Evolutionary conservation across 64 coral and sea anemone genomes (phyloP).

Genomic region (Trachythela sp.): DNA sequence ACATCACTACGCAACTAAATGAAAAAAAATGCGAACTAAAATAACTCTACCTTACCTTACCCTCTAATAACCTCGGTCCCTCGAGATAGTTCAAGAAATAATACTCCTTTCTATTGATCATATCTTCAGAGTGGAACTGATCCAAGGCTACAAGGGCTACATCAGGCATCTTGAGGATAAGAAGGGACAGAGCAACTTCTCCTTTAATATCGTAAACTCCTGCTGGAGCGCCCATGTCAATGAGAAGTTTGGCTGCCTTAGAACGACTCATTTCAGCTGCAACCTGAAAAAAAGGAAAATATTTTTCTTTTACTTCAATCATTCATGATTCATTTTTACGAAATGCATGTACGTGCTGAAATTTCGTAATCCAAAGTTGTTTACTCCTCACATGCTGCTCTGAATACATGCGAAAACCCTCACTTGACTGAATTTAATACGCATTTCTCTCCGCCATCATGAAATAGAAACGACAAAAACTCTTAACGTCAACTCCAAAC

Average conservation of each 20-base stretch:
- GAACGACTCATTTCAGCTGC: constrained; percentile 88
- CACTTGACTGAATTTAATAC: too few relatives aligned
- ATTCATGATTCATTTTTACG: too few relatives aligned
- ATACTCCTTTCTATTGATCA: constrained; percentile 82
- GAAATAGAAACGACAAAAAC: too few relatives aligned
- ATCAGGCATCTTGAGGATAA: constrained; percentile 89
- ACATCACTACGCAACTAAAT: too few relatives aligned
- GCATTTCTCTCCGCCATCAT: too few relatives aligned
- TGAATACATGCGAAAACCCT: too few relatives aligned
- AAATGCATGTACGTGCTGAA: too few relatives aligned
- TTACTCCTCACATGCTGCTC: too few relatives aligned
- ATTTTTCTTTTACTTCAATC: neutral
- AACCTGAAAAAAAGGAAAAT: constrained; percentile 28
- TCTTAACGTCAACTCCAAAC: too few relatives aligned
- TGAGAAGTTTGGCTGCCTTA: constrained; percentile 61
- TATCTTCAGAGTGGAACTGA: constrained; percentile 81
- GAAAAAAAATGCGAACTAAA: too few relatives aligned
- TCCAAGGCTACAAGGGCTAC: constrained; percentile 79
- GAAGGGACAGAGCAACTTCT: constrained; percentile 63
- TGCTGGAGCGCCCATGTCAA: constrained; percentile 65
- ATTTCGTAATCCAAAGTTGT: too few relatives aligned
- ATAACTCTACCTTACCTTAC: too few relatives aligned
- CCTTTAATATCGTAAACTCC: constrained; percentile 73
- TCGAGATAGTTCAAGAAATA: neutral
- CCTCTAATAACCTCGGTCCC: neutral